A percentile compares a stretch with the other conserved stretches of the same genome.
Conservation (phyloP, 2,797 vertebrate species). For the Lagodon rhomboides region DNA sequence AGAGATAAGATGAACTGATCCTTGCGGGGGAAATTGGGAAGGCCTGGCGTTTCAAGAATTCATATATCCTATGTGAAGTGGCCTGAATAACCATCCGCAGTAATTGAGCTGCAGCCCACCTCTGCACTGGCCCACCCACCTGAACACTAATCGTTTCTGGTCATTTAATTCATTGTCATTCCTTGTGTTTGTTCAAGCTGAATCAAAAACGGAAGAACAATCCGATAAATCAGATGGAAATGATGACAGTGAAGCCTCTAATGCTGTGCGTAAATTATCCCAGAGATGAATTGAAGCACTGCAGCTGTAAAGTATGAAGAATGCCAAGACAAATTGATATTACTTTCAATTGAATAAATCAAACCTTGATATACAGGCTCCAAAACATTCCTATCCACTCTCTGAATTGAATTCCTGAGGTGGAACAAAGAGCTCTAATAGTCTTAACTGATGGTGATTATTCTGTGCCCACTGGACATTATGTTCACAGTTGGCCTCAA, state of each 20-base stretch:
- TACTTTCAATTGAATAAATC: conserved; percentile 32
- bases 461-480: neutral
- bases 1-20: conserved; percentile 54
- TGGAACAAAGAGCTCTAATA: conserved; percentile 1
- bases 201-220: conserved; percentile 37
- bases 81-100: conserved; percentile 42
- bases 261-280: conserved; percentile 23
- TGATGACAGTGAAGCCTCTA: conserved; percentile 18
- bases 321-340: conserved; percentile 12
- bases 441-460: neutral
- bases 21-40: conserved; percentile 26
- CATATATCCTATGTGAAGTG: conserved; percentile 46
- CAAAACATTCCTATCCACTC: neutral
- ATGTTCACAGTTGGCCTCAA: neutral
- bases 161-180: conserved; percentile 38
- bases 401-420: neutral
- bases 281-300: conserved; percentile 22
- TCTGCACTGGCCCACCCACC: conserved; percentile 29
- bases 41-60: conserved; percentile 33
- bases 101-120: conserved; percentile 34
- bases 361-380: conserved; percentile 4
- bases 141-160: conserved; percentile 28
- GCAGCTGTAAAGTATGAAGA: conserved; percentile 29
- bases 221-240: conserved; percentile 41
- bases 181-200: conserved; percentile 34